phyloP scores from a whole-genome alignment of 2,113 vertebrate genomes.

The Neolamprologus falcicula region DNA sequence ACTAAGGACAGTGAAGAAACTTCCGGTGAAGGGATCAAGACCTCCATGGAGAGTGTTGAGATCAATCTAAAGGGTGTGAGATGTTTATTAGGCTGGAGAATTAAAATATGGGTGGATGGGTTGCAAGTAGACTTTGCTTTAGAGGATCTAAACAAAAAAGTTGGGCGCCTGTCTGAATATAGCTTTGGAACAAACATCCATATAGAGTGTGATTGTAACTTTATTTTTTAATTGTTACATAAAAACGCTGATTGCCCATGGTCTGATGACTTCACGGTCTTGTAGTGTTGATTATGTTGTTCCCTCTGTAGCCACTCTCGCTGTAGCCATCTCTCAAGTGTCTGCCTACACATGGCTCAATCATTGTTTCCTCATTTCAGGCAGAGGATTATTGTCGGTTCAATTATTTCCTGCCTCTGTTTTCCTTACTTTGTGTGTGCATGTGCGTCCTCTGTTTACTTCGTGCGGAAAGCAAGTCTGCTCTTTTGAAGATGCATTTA shows the following conservation, averaged over 20 bases:
- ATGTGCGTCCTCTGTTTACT: slow-evolving; percentile 13
- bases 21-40: neutral
- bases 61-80: neutral
- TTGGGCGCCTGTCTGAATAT: accelerated
- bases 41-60: neutral
- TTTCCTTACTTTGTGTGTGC: slow-evolving; percentile 8
- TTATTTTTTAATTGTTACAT: neutral
- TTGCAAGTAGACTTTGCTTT: neutral
- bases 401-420: slow-evolving; percentile 25
- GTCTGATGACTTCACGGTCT: neutral
- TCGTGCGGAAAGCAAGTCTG: slow-evolving; percentile 21
- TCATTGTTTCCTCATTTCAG: slow-evolving; percentile 8
- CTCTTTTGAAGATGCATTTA: slow-evolving; percentile 58
- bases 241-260: neutral
- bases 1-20: neutral
- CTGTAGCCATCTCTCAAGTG: neutral
- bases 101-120: neutral
- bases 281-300: neutral
- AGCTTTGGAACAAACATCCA: neutral
- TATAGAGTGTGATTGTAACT: neutral
- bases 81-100: neutral
- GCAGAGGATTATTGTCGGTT: slow-evolving; percentile 32
- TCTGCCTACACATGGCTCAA: neutral
- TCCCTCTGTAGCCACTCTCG: neutral
- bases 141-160: neutral